Base-by-base conservation (phyloP, 2,888 invertebrate genomes). In the Stomorhina lunata region DNA sequence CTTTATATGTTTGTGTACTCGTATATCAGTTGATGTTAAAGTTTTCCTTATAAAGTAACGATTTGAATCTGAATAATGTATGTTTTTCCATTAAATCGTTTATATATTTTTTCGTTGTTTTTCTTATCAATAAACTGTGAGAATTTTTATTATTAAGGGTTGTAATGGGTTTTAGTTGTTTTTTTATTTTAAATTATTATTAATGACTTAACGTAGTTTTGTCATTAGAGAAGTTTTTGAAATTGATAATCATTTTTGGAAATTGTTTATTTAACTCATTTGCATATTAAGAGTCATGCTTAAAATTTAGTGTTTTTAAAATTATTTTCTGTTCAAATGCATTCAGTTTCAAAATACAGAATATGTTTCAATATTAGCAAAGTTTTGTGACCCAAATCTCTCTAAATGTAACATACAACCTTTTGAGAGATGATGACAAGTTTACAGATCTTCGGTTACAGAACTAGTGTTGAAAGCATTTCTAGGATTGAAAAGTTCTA, bases 161-260 rank as follows among this genome's bases (percentile, higher is more conserved):
- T 75, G 65, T 55, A 32, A 17, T 43, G 17, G 12, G 5, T 32
- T 37, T n/a, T 17, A 53, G 15, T 22, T 65, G 32, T 0, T 53
- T 40, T 53, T 69, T 37, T 48, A 2, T 57, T 5, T 57, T n/a
- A 15, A 48, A 48, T 72, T 34, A 17, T 48, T 48, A 59, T 72
- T 59, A 72, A 48, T 72, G 59, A 17, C 17, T 37, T 17, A 48
- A 59, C 7, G 34, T 10, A 15, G 34, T 72, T 48, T 59, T 37
- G 45, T 59, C 59, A 59, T 71, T 48, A 59, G 59, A 40, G 15
- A 29, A 55, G 17, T 37, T 66, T n/a, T 5, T 48, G 45, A 22
- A 22, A 50, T 68, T 68, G 50, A 17, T 68, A 40, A n/a, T 20
- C n/a, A n/a, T 12, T 37, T 12, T 37, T 37, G 37, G 12, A 10